phyloP scores from a whole-genome alignment of 37 sponge, comb jelly and placozoan genomes.

The Hexactinellida sp. region DNA sequence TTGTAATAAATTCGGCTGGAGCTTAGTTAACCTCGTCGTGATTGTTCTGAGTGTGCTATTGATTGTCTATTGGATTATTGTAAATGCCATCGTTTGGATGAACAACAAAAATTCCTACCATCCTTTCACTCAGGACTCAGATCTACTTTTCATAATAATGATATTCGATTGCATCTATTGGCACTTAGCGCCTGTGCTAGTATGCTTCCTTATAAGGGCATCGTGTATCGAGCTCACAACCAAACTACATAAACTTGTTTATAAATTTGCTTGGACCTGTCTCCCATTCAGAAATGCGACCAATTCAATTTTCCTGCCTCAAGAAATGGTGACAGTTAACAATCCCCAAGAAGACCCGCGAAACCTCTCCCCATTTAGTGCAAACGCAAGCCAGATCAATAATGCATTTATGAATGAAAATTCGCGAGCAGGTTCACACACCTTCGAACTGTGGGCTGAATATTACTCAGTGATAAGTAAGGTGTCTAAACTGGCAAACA shows the following conservation, averaged over 20 bases:
- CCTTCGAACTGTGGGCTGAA: not conserved
- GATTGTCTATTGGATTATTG: not conserved
- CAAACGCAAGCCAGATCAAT: no score
- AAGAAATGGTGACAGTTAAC: not conserved
- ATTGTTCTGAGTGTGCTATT: not conserved
- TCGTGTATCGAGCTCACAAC: not conserved
- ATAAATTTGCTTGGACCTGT: not conserved
- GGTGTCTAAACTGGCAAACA: not conserved
- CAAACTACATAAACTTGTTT: not conserved
- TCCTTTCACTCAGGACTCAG: not conserved
- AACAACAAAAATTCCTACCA: not conserved
- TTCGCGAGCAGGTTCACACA: not conserved
- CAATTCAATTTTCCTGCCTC: not conserved
- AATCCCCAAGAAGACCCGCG: not conserved
- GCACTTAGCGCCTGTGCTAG: not conserved
- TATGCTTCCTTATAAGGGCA: not conserved
- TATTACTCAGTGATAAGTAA: not conserved
- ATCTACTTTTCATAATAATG: not conserved
- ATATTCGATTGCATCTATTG: not conserved
- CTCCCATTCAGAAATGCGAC: not conserved
- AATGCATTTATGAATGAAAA: not conserved
- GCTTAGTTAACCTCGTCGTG: not conserved
- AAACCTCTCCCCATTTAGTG: not conserved
- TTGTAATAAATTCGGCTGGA: not conserved
- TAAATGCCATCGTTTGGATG: not conserved